Evolutionary conservation across 2,888 invertebrate species (phyloP).

Genomic region (Macaria notata): DNA sequence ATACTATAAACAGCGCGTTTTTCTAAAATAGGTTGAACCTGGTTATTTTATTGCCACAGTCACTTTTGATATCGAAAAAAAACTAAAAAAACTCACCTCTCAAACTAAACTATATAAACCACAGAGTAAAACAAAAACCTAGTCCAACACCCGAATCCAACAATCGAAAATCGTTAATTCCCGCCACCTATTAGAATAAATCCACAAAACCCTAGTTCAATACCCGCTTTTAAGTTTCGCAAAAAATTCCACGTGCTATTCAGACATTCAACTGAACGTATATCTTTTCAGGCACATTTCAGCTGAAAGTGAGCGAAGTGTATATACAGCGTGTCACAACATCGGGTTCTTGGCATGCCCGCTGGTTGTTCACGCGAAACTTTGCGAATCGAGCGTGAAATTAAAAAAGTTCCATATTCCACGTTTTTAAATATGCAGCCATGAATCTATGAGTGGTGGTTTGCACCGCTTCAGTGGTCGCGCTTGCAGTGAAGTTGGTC

Average conservation of each 20-base stretch:
- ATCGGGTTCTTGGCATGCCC: slow-evolving; percentile 51
- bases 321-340: slow-evolving; percentile 40
- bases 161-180: background rate
- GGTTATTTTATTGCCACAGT: no score
- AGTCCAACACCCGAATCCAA: no score
- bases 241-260: background rate
- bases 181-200: no score
- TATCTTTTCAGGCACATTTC: slow-evolving; percentile 6
- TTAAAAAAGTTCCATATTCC: slow-evolving; percentile 74
- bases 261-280: slow-evolving; percentile 3
- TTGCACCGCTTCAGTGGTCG: slow-evolving; percentile 43
- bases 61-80: no score
- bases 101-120: no score
- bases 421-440: slow-evolving; percentile 41
- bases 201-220: no score
- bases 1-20: no score
- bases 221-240: no score
- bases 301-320: slow-evolving; percentile 11
- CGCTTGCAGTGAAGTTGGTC: slow-evolving; percentile 9
- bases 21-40: no score
- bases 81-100: no score
- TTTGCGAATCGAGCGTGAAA: slow-evolving; percentile 74
- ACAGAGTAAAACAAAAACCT: no score
- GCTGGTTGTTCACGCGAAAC: slow-evolving; percentile 49
- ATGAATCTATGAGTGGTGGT: slow-evolving; percentile 43